These are phyloP conservation scores for Molossus alvarezi DNA, from an alignment of 2,797 vertebrate species.

Conservation along the genomic window DNA sequence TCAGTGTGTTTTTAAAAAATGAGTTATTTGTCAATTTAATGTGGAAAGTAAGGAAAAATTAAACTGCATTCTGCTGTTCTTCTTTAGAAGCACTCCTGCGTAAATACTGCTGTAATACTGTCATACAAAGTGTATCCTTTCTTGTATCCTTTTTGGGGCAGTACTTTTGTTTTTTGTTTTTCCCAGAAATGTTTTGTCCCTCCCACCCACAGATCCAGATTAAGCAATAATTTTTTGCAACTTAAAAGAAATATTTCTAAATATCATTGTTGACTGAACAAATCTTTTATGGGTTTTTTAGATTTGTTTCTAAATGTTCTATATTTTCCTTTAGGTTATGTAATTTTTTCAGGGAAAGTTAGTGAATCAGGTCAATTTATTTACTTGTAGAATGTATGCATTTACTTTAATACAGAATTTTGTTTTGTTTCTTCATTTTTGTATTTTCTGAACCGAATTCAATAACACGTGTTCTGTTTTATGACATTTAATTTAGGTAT, in stretches of 20 bases:
- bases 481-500: constrained; percentile 26
- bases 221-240: constrained; percentile 68
- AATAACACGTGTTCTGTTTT: constrained; percentile 55
- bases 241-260: constrained; percentile 74
- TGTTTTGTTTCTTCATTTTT: constrained; percentile 64
- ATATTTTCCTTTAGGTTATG: constrained; percentile 46
- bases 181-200: constrained; percentile 80
- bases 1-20: constrained; percentile 80
- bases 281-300: constrained; percentile 37
- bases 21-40: constrained; percentile 84
- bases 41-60: constrained; percentile 87
- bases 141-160: constrained; percentile 93
- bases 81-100: constrained; percentile 93
- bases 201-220: constrained; percentile 74
- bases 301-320: constrained; percentile 64
- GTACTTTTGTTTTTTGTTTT: constrained; percentile 76
- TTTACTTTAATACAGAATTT: constrained; percentile 70
- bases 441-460: constrained; percentile 56
- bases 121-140: constrained; percentile 94
- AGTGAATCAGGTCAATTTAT: constrained; percentile 81
- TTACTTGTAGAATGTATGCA: constrained; percentile 65
- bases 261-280: constrained; percentile 65
- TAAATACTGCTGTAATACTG: constrained; percentile 92
- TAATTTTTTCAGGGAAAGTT: constrained; percentile 77
- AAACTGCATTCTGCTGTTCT: constrained; percentile 92